Base-by-base conservation (phyloP, 1,140 invertebrate genomes). In the Papilio xuthus region DNA sequence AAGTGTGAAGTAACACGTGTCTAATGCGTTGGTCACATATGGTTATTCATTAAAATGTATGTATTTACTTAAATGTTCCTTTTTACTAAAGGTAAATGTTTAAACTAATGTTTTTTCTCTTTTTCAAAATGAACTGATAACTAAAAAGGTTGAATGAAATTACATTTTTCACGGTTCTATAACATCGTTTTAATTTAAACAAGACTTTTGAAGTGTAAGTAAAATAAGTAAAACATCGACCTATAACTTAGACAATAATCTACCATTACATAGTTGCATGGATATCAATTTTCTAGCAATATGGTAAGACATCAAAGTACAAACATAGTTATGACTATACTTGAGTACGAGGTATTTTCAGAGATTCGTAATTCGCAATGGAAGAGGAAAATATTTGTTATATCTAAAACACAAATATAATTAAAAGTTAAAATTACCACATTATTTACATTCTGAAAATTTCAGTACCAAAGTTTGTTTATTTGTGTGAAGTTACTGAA, bases 1-100 rank as follows among this genome's bases (percentile, higher is more conserved):
- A 76, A 53, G 18, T 60, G n/a, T 60, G n/a, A 76, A 60, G 50
- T 32, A 60, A 76, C 37, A 60, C 74, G 74, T 76, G 74, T 76
- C 74, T 60, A 76, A 76, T 76, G 32, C 50, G 74, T 23, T 41
- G 74, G 63, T 76, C 53, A 76, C 53, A 28, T 60, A 53, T 37
- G 74, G 74, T 63, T 60, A 76, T 37, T 26, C 28, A 60, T 76
- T 76, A 63, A 60, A 76, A 41, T 76, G n/a, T 18, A 7, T 32
- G 60, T 67, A 15, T 26, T 18, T 18, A 50, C 47, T 50, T 18
- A 15, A 18, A 50, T 50, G 47, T 50, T 50, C 13, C 47, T 18
- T 28, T 63, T 28, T 63, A 28, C 60, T 56, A 23, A 23, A 32
- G 32, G 32, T 12, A 67, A 67, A 67, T 32, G 23, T 28, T 12